These are phyloP conservation scores for Pterobdella sp. DNA, from an alignment of 2,888 invertebrate species.

Conservation along the genomic window DNA sequence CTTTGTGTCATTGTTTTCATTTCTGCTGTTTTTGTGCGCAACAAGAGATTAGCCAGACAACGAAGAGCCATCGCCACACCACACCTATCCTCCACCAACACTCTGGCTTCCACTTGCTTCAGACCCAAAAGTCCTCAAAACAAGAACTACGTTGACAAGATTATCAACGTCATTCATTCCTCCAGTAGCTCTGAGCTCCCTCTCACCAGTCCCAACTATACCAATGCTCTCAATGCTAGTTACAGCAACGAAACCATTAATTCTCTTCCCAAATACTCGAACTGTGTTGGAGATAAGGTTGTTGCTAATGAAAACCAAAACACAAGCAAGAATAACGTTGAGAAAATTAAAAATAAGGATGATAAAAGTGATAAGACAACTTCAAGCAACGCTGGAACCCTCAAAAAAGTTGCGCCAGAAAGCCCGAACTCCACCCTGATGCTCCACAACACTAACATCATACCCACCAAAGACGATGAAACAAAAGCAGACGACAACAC, in stretches of 20 bases:
- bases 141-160: slow-evolving; percentile 9
- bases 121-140: neutral
- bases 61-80: neutral
- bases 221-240: neutral
- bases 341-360: neutral
- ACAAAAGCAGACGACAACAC: neutral
- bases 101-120: neutral
- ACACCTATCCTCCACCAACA: neutral
- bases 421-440: no score
- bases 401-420: no score
- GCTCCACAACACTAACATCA: neutral
- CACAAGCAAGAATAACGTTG: neutral
- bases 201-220: neutral
- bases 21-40: neutral
- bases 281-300: neutral
- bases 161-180: slow-evolving; percentile 7
- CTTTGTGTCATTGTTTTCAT: slow-evolving; percentile 12
- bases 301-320: neutral
- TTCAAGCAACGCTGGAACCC: no score
- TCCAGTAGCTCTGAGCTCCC: neutral
- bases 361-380: neutral
- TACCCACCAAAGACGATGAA: neutral
- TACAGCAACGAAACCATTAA: slow-evolving; percentile 7
- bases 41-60: neutral
- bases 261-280: neutral